Percentiles rank a stretch among this genome's conserved stretches.
Conservation (phyloP, 2,797 vertebrate species). For the Cryptoblepharus egeriae region DNA sequence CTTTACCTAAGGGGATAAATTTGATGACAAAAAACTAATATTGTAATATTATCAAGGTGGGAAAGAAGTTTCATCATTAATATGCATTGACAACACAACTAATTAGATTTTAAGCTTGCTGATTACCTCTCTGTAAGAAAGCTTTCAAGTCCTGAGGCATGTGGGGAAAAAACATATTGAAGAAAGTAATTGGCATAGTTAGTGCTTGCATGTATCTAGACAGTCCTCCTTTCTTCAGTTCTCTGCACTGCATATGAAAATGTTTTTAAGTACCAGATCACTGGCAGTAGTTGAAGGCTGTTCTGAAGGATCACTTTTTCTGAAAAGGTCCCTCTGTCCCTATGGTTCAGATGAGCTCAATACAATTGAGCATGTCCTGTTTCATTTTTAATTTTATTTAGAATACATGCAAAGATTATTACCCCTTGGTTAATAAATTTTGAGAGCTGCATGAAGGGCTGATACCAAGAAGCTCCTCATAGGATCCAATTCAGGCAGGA, state of each 20-base stretch:
- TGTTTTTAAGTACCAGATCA: neutral
- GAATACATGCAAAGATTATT: too few relatives aligned
- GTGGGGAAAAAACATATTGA: neutral
- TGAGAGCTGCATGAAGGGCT: too few relatives aligned
- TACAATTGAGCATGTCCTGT: too few relatives aligned
- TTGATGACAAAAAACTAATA: conserved; percentile 29
- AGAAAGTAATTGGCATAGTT: neutral
- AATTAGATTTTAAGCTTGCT: conserved; percentile 35
- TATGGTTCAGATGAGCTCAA: too few relatives aligned
- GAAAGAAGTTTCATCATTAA: conserved; percentile 10
- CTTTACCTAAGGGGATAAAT: conserved; percentile 13
- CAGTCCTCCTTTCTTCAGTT: neutral
- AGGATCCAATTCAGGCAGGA: too few relatives aligned
- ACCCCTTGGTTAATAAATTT: too few relatives aligned
- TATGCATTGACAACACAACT: conserved; percentile 14
- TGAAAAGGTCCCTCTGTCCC: too few relatives aligned
- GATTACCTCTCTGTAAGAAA: conserved; percentile 12
- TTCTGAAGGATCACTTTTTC: too few relatives aligned
- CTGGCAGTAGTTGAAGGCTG: neutral
- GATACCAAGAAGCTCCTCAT: too few relatives aligned
- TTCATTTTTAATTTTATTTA: too few relatives aligned
- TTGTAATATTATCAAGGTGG: conserved; percentile 1
- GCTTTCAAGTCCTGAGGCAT: neutral
- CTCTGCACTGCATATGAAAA: neutral
- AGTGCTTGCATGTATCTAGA: neutral